A percentile compares a stretch with the other conserved stretches of the same genome.
These are phyloP conservation scores for Papilio dardanus DNA, from an alignment of 1,140 invertebrate genomes.

Conservation along the genomic window DNA sequence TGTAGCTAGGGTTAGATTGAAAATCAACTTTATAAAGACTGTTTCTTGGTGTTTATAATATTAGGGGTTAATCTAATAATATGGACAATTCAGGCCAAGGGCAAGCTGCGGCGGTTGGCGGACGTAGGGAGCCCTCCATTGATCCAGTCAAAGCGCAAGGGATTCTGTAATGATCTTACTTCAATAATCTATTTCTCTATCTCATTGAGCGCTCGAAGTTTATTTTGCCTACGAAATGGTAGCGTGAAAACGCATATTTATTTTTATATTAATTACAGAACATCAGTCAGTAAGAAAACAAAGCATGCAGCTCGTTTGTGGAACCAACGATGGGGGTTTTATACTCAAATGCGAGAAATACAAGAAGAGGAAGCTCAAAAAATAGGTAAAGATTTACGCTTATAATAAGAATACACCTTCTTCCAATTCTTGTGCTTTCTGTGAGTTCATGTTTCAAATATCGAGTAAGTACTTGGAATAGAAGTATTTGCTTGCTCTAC, in stretches of 20 bases:
- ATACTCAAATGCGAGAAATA: conserved; percentile 57
- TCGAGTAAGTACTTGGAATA: no score
- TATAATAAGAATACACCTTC: no score
- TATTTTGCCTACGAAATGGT: background rate
- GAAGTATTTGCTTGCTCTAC: no score
- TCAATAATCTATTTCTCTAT: background rate
- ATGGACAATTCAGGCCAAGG: conserved; percentile 67
- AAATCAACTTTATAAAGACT: background rate
- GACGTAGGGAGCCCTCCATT: conserved; percentile 62
- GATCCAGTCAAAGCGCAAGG: conserved; percentile 76
- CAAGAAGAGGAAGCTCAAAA: conserved; percentile 73
- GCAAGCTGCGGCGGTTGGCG: conserved; percentile 48
- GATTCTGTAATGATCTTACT: conserved; percentile 60
- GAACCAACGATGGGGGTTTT: conserved; percentile 70
- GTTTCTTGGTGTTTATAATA: background rate
- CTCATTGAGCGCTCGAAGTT: background rate
- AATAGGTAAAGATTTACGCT: background rate
- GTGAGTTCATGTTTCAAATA: no score
- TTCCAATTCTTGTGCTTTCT: no score
- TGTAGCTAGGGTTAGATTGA: background rate
- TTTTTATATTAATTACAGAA: no score
- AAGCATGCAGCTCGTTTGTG: conserved; percentile 64
- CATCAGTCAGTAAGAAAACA: conserved; percentile 61
- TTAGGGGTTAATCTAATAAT: conserved; percentile 9
- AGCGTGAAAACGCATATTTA: background rate